These are phyloP conservation scores for Andricus quercusramuli DNA, from an alignment of 2,888 invertebrate species.

Conservation along the genomic window DNA sequence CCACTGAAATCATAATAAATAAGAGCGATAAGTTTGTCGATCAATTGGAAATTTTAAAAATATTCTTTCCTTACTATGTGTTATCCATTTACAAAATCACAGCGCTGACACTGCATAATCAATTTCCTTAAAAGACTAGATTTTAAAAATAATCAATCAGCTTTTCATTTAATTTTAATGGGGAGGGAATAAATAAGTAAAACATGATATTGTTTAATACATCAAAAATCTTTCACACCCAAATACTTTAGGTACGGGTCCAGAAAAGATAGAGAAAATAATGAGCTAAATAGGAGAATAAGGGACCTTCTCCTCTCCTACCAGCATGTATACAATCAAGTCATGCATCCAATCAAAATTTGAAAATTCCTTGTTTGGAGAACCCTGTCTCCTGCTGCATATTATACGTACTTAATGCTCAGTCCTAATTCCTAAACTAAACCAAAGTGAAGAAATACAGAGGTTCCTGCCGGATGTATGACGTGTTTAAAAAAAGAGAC, in stretches of 20 bases:
- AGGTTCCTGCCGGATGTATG: background rate
- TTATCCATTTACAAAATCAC: background rate
- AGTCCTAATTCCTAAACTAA: slow-evolving; percentile 21
- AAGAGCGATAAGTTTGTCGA: slow-evolving; percentile 1
- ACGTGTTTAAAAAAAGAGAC: slow-evolving; percentile 3
- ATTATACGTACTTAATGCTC: background rate
- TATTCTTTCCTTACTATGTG: too few species aligned
- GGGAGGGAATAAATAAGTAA: too few species aligned
- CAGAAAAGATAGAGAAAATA: too few species aligned
- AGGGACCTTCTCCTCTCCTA: background rate
- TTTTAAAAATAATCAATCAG: too few species aligned
- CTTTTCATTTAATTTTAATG: too few species aligned
- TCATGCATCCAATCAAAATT: background rate
- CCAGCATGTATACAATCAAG: background rate
- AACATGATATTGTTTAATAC: too few species aligned
- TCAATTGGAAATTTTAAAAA: background rate
- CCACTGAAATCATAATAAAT: slow-evolving; percentile 84
- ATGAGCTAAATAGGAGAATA: too few species aligned
- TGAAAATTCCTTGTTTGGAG: background rate
- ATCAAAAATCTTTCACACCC: too few species aligned
- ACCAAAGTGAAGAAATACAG: background rate
- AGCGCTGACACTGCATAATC: too few species aligned
- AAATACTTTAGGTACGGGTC: too few species aligned
- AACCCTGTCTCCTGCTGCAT: background rate
- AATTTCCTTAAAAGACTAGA: too few species aligned